Percentiles rank a stretch among this genome's conserved stretches.
Conservation (phyloP, 2,888 invertebrate genomes). For the Pollenia amentaria region DNA sequence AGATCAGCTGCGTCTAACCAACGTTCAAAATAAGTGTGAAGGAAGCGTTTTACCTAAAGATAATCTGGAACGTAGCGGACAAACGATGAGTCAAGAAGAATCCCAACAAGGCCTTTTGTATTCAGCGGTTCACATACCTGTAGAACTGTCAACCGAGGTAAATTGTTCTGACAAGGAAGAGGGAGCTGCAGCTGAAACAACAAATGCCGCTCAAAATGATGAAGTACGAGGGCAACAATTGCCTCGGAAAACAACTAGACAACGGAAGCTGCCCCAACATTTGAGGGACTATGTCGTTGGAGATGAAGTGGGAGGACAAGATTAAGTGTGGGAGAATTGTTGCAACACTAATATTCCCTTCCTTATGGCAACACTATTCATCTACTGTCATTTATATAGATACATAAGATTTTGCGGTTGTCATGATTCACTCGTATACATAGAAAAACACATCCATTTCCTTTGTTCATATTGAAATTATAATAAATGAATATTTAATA, state of each 20-base stretch:
- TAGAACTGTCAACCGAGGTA: neutral
- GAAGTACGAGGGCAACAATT: constrained; percentile 2
- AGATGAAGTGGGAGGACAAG: constrained; percentile 12
- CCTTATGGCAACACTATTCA: too few relatives aligned
- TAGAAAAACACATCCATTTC: too few relatives aligned
- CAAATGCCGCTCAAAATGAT: neutral
- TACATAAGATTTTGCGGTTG: too few relatives aligned
- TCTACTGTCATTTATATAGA: too few relatives aligned
- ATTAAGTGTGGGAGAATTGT: constrained; percentile 7
- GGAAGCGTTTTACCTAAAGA: neutral
- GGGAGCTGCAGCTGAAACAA: neutral
- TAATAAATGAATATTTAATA: too few relatives aligned
- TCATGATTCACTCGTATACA: too few relatives aligned
- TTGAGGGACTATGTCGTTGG: constrained; percentile 11
- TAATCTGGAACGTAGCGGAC: neutral
- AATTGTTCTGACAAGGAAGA: neutral
- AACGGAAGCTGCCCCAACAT: constrained; percentile 3
- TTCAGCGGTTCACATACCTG: neutral
- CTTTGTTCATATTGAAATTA: too few relatives aligned
- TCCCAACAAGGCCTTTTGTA: neutral
- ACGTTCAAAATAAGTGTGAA: constrained; percentile 2
- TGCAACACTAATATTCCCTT: too few relatives aligned
- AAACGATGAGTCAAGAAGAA: neutral
- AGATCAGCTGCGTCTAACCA: constrained; percentile 12
- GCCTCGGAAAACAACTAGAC: constrained; percentile 1